Evolutionary conservation across 2,888 invertebrate genomes (phyloP), one percentile per base, ranked within the genome.

Genomic region (Petrolisthes manimaculis): DNA sequence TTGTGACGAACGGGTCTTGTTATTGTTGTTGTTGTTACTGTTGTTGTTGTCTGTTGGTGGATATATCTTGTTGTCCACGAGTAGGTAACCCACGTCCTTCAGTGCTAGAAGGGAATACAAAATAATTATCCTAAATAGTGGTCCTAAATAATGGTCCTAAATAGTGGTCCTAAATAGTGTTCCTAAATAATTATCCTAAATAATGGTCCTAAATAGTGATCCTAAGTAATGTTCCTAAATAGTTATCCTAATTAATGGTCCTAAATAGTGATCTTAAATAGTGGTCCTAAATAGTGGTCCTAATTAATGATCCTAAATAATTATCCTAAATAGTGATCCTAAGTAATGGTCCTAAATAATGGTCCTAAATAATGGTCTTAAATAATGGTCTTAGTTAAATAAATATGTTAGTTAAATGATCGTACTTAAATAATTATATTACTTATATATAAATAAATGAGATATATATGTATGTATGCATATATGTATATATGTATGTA

Each of bases 21-120:
- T 84, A 67, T 80, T 84, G 5, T 75, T 80, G 1, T 74, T 74
- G 53, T 69, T 37, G 51, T 56, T 24, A 21, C 77, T 12, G 56
- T 55, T 83, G n/a, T 74, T 78, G 51, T 69, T 84, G 79, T 88
- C 87, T 24, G 78, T 83, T 4, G 89, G 84, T 12, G 91, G 91
- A 83, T 91, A 91, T 12, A 90, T 86, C 81, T 89, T 89, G 81
- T 90, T 90, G 81, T 91, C 91, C 18, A 91, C 91, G 51, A 90
- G 67, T n/a, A 90, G 79, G 78, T 91, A 90, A 8, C 91, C 90
- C 56, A 91, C 90, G 24, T 91, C 90, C 82, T 91, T 91, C 75
- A 91, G 82, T 56, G 90, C 91, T 91, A 88, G 12, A 87, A 84
- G 71, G 12, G 54, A 51, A 78, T 21, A 74, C 18, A 87, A 55